phyloP scores from a whole-genome alignment of 1,140 invertebrate genomes.

The Caenorhabditis brenneri region DNA sequence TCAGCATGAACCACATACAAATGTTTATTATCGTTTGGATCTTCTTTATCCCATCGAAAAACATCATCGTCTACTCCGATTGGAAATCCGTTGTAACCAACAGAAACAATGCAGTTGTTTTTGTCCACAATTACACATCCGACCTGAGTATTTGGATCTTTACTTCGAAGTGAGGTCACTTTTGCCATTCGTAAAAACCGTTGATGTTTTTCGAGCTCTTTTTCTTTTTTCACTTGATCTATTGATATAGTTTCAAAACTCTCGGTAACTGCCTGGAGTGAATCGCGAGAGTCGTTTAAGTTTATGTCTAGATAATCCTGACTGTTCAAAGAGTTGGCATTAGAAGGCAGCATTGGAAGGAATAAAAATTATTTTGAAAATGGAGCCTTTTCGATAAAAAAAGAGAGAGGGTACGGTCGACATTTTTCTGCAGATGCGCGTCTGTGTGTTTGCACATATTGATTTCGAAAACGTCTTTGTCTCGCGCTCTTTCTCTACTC shows the following conservation, averaged over 20 bases:
- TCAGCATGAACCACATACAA: conserved; percentile 5
- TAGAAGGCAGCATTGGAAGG: background rate
- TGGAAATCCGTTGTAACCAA: conserved; percentile 26
- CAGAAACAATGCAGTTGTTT: conserved; percentile 4
- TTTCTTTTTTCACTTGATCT: background rate
- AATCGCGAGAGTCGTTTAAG: background rate
- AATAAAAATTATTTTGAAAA: background rate
- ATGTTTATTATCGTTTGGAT: conserved; percentile 16
- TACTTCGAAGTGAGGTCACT: conserved; percentile 21
- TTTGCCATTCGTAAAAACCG: conserved; percentile 26
- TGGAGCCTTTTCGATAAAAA: background rate
- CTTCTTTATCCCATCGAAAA: conserved; percentile 43
- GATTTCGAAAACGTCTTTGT: background rate
- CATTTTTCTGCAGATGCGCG: background rate
- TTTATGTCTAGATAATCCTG: too few species aligned
- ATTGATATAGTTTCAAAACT: background rate
- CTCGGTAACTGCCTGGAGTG: too few species aligned
- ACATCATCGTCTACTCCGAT: conserved; percentile 12
- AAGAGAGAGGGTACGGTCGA: background rate
- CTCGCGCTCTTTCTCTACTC: background rate
- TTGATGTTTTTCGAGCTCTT: background rate
- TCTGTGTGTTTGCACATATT: background rate
- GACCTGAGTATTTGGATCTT: conserved; percentile 14
- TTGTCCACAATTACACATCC: conserved; percentile 21
- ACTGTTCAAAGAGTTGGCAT: background rate